Percentiles rank a stretch among this genome's conserved stretches.
Conservation (phyloP, 2,113 vertebrate species). For the Vireo altiloquus region DNA sequence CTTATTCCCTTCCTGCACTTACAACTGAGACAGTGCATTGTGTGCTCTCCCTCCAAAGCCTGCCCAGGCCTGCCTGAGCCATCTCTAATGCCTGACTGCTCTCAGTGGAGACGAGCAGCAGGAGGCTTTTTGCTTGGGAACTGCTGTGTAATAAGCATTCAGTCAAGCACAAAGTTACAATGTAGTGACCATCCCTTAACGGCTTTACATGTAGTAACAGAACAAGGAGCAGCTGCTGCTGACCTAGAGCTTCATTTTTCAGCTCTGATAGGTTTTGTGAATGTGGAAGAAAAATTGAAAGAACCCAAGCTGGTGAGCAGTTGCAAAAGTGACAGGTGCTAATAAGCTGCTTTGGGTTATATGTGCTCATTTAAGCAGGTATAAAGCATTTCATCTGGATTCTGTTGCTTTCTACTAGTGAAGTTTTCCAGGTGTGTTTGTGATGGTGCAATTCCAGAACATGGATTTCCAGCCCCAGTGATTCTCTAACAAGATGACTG, state of each 20-base stretch:
- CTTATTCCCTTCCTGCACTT: neutral
- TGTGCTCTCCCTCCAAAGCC: neutral
- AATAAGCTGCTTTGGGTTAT: neutral
- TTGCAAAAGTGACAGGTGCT: neutral
- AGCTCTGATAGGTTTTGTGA: neutral
- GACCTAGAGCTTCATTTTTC: neutral
- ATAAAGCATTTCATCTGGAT: neutral
- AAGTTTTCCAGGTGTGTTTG: neutral
- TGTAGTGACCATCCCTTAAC: neutral
- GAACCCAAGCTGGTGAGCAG: neutral
- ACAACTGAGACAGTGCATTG: neutral
- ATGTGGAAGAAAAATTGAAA: neutral
- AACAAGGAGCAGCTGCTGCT: neutral
- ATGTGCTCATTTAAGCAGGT: neutral
- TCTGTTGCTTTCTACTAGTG: neutral
- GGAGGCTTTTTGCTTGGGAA: neutral
- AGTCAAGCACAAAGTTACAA: neutral
- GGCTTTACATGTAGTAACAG: accelerated
- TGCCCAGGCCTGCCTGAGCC: neutral
- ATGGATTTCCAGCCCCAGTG: neutral
- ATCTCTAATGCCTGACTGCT: neutral
- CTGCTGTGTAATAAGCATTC: neutral
- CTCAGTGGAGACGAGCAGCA: neutral
- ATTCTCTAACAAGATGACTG: neutral
- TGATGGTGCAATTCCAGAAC: neutral